These are phyloP conservation scores for Motacilla alba DNA, from an alignment of 2,113 vertebrate genomes.

Conservation along the genomic window DNA sequence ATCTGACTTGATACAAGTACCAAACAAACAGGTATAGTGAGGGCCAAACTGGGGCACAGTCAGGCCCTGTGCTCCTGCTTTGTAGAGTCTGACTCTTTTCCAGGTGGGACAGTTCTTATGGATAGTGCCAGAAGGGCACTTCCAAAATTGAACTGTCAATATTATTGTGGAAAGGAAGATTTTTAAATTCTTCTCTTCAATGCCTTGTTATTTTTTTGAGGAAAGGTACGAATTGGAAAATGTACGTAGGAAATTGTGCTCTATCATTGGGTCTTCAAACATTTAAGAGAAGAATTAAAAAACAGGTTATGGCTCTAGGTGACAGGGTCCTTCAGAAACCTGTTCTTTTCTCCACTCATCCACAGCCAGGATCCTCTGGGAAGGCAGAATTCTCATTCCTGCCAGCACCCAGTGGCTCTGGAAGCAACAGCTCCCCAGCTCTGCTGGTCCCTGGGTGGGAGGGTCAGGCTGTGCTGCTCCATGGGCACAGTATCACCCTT, in stretches of 20 bases:
- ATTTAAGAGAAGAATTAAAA: not conserved
- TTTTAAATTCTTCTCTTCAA: not conserved
- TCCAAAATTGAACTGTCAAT: not conserved
- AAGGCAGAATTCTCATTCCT: not conserved
- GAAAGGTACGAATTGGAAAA: not conserved
- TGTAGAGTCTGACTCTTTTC: not conserved
- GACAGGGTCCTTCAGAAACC: not conserved
- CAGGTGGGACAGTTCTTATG: not conserved
- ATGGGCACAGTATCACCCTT: not conserved
- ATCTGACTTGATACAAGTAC: not conserved
- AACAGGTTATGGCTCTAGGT: not conserved
- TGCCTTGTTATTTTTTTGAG: not conserved
- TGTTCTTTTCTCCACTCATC: not conserved
- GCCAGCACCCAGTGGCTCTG: not conserved
- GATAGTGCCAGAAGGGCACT: not conserved
- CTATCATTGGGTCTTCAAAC: accelerated
- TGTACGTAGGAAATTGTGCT: not conserved
- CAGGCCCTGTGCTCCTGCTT: not conserved
- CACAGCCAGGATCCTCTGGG: not conserved
- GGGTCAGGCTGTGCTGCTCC: not conserved
- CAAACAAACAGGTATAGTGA: not conserved
- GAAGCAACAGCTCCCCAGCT: not conserved
- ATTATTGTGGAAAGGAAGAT: not conserved
- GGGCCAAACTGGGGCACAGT: not conserved
- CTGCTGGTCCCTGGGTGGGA: not conserved